Evolutionary conservation across 2,113 vertebrate genomes (phyloP).

Genomic region (Raphicerus campestris): DNA sequence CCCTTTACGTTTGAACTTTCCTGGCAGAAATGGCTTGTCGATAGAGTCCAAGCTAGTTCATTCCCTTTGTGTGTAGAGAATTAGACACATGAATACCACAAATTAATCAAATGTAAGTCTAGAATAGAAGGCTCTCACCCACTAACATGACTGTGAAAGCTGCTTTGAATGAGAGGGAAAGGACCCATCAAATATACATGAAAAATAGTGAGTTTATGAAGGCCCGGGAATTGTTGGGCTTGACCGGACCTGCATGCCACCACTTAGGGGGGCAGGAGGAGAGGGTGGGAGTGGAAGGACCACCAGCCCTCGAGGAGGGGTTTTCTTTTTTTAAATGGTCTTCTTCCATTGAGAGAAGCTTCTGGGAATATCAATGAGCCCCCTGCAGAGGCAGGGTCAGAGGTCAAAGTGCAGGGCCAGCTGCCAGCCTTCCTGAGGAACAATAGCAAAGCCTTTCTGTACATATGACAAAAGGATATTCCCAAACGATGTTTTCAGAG

Average conservation of each 20-base stretch:
- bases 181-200: conserved; percentile 84
- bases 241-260: conserved; percentile 81
- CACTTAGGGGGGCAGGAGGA: conserved; percentile 81
- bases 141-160: conserved; percentile 81
- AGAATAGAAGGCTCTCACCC: conserved; percentile 86
- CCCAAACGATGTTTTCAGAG: conserved; percentile 69
- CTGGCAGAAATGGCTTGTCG: conserved; percentile 83
- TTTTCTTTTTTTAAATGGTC: conserved; percentile 77
- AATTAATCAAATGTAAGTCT: conserved; percentile 92
- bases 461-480: conserved; percentile 73
- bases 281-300: conserved; percentile 56
- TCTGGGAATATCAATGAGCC: conserved; percentile 81
- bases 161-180: conserved; percentile 78
- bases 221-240: conserved; percentile 77
- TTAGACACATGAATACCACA: conserved; percentile 87
- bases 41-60: conserved; percentile 89
- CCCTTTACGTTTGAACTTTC: conserved; percentile 80
- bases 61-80: conserved; percentile 86
- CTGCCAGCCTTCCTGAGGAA: conserved; percentile 83
- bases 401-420: conserved; percentile 89
- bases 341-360: conserved; percentile 81
- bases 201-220: conserved; percentile 87
- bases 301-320: conserved; percentile 83
- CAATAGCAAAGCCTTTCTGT: conserved; percentile 80
- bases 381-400: conserved; percentile 82